These are phyloP conservation scores for Drosophila longiperda DNA, from an alignment of 2,888 invertebrate genomes.

Conservation along the genomic window DNA sequence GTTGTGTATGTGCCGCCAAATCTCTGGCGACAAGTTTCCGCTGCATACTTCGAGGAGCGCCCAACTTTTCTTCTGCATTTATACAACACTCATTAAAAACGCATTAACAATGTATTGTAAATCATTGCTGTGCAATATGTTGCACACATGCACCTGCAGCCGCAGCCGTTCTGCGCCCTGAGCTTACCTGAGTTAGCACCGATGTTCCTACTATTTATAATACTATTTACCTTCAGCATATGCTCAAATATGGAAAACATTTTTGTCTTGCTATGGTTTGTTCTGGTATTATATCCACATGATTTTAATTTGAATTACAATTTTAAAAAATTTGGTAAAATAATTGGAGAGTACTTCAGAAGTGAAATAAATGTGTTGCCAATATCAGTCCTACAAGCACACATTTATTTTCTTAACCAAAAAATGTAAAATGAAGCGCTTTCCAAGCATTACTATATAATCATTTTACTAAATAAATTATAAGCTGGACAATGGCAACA, in stretches of 20 bases:
- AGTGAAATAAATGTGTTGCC: not conserved
- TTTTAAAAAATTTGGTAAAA: not conserved
- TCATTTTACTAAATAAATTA: constrained; percentile 57
- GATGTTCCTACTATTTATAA: not conserved
- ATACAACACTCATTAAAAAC: constrained; percentile 71
- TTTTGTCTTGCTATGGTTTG: not conserved
- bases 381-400: not conserved
- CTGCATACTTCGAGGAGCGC: constrained; percentile 41
- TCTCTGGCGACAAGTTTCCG: constrained; percentile 67
- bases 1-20: constrained; percentile 39
- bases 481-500: constrained; percentile 44
- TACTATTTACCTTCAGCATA: not conserved
- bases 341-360: not conserved
- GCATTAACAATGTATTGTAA: constrained; percentile 74
- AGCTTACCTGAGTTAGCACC: constrained; percentile 19
- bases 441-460: constrained; percentile 27
- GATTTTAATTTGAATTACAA: not conserved
- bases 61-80: constrained; percentile 51
- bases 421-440: constrained; percentile 45
- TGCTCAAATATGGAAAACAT: not conserved
- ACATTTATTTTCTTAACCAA: constrained; percentile 16
- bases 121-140: constrained; percentile 67
- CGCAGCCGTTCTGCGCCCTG: constrained; percentile 5
- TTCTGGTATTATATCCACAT: not conserved
- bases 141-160: constrained; percentile 28